Percentiles rank a stretch among this genome's conserved stretches.
These are phyloP conservation scores for Scolopax mira DNA, from an alignment of 2,113 vertebrate genomes.

Conservation along the genomic window DNA sequence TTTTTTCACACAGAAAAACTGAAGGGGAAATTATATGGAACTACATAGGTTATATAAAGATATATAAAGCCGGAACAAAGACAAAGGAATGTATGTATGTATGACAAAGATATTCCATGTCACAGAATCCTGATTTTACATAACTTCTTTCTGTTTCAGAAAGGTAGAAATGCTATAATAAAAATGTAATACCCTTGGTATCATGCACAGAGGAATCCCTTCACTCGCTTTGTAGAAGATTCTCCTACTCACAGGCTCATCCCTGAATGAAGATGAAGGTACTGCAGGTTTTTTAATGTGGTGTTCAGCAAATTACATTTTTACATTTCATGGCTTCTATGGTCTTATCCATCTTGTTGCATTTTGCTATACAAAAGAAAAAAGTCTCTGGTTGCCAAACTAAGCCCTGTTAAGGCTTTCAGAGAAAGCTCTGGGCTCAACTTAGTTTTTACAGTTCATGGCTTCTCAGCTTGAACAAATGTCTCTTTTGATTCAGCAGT, in stretches of 20 bases:
- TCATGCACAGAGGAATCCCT: neutral
- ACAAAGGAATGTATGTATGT: neutral
- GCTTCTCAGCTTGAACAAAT: neutral
- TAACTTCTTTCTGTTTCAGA: neutral
- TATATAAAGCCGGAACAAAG: neutral
- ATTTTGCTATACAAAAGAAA: neutral
- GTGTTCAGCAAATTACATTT: neutral
- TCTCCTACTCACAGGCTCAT: neutral
- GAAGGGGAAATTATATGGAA: neutral
- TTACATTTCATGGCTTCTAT: neutral
- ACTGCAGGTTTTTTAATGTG: neutral
- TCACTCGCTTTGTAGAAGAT: neutral
- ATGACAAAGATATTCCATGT: neutral
- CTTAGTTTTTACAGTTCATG: neutral
- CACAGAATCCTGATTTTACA: neutral
- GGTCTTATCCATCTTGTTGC: neutral
- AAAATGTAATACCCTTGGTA: neutral
- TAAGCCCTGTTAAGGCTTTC: neutral
- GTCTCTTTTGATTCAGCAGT: neutral
- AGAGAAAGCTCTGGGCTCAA: neutral
- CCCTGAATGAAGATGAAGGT: neutral
- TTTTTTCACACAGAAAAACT: neutral
- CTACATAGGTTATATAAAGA: neutral
- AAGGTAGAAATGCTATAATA: neutral
- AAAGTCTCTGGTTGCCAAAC: neutral